A percentile compares a stretch with the other conserved stretches of the same genome.
phyloP scores from a whole-genome alignment of 2,797 vertebrate species.

The Neosilurus mollespiculum region DNA sequence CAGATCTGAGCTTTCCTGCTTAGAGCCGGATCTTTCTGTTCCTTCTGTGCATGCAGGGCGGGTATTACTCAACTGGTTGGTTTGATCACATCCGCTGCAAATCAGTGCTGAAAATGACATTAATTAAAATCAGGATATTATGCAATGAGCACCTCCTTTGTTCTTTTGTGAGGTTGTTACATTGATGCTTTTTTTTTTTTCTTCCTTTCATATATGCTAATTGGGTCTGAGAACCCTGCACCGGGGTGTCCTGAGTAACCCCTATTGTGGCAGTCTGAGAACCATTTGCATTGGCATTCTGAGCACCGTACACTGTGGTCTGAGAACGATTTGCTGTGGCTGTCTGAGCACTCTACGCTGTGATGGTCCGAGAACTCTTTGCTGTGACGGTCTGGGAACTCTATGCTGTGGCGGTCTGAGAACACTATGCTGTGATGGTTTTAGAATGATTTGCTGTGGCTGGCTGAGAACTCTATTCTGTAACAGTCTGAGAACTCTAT shows the following conservation, averaged over 20 bases:
- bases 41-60: neutral
- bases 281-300: too few relatives aligned
- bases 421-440: neutral
- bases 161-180: neutral
- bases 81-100: slow-evolving; percentile 14
- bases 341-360: too few relatives aligned
- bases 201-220: slow-evolving; percentile 55
- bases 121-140: slow-evolving; percentile 24
- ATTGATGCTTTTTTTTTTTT: neutral
- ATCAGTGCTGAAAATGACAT: slow-evolving; percentile 6
- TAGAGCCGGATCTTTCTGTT: slow-evolving; percentile 3
- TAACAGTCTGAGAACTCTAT: too few relatives aligned
- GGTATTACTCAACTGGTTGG: neutral
- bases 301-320: too few relatives aligned
- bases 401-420: too few relatives aligned
- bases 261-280: neutral
- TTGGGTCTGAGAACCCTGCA: slow-evolving; percentile 28
- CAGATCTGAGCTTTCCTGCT: slow-evolving; percentile 22
- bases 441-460: neutral
- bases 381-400: too few relatives aligned
- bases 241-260: neutral
- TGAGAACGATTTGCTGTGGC: too few relatives aligned
- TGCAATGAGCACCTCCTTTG: neutral
- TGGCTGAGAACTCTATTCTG: too few relatives aligned
- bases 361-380: too few relatives aligned